Base-by-base conservation (phyloP, 2,888 invertebrate genomes). In the Drosophila robusta region DNA sequence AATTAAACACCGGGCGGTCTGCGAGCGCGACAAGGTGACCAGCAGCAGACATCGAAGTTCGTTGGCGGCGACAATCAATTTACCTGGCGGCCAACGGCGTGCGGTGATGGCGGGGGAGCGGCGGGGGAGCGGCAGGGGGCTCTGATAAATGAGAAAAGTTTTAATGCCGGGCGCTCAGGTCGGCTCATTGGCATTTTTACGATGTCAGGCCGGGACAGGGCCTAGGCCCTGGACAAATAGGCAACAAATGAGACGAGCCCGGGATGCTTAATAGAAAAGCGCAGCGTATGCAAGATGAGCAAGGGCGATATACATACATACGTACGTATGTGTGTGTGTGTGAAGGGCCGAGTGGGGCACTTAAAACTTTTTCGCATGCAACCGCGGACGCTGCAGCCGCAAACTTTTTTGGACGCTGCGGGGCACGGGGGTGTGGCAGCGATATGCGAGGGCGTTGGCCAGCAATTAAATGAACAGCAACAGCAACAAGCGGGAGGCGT, bases 101-200 rank as follows among this genome's bases (percentile, higher is more conserved):
- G n/a, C n/a, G n/a, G n/a, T n/a, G 57, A 18, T 18, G 18, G 1
- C 14, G 7, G 16, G 4, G 2, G 11, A 12, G 4, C 7, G n/a
- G n/a, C n/a, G 24, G 0, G 26, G 8, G 4, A 1, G 44, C 8
- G 2, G 9, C 75, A 54, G 56, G 70, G 76, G 52, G 52, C 56
- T 61, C 83, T 84, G 83, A 83, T 84, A 84, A 84, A 86, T 86
- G 83, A 79, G 86, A 83, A 84, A 86, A 84, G 80, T 84, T 86
- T 83, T 81, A 86, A 86, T 80, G 83, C 72, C 63, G 56, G 56
- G 70, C 78, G 81, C 78, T 84, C 81, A 86, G 83, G 82, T 80
- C 64, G 83, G 79, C 83, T 82, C 85, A 82, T 82, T 83, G 83
- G 85, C 85, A 85, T 83, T 83, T 83, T 83, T 85, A 85, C 83